Percentiles rank a stretch among this genome's conserved stretches.
These are phyloP conservation scores for Hormiphora californensis DNA, from an alignment of 37 sponge, comb jelly and placozoan genomes.

Conservation along the genomic window DNA sequence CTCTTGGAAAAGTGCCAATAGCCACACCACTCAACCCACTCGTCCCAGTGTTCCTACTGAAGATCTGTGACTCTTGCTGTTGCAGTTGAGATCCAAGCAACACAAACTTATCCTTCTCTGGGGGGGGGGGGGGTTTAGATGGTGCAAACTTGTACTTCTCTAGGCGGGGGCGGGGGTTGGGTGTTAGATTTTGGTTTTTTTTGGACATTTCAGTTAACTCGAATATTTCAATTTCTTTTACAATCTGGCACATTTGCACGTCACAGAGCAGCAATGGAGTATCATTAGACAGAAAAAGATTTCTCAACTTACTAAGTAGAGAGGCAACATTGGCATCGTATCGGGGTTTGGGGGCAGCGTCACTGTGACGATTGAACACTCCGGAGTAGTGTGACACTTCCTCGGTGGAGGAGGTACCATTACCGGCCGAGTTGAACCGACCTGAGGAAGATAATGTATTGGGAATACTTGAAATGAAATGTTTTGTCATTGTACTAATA, in stretches of 20 bases:
- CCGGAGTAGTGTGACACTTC: background rate
- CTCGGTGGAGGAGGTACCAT: background rate
- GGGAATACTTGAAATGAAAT: background rate
- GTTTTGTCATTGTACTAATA: too few relatives aligned
- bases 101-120: slow-evolving; percentile 14
- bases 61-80: slow-evolving; percentile 45
- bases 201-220: too few relatives aligned
- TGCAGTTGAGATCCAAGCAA: slow-evolving; percentile 43
- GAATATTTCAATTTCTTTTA: background rate
- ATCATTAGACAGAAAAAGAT: too few relatives aligned
- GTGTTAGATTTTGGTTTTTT: too few relatives aligned
- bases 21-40: too few relatives aligned
- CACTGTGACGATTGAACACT: slow-evolving; percentile 23
- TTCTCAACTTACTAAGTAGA: slow-evolving; percentile 36
- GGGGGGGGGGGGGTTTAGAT: too few relatives aligned
- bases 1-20: too few relatives aligned
- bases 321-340: background rate
- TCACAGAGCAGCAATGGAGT: too few relatives aligned
- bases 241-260: too few relatives aligned
- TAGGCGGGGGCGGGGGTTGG: too few relatives aligned
- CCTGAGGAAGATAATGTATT: background rate
- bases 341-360: background rate
- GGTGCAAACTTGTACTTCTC: too few relatives aligned
- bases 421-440: background rate
- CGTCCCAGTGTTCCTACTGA: too few relatives aligned